Conservation (phyloP, 2,113 vertebrate genomes). For the Meriones unguiculatus region DNA sequence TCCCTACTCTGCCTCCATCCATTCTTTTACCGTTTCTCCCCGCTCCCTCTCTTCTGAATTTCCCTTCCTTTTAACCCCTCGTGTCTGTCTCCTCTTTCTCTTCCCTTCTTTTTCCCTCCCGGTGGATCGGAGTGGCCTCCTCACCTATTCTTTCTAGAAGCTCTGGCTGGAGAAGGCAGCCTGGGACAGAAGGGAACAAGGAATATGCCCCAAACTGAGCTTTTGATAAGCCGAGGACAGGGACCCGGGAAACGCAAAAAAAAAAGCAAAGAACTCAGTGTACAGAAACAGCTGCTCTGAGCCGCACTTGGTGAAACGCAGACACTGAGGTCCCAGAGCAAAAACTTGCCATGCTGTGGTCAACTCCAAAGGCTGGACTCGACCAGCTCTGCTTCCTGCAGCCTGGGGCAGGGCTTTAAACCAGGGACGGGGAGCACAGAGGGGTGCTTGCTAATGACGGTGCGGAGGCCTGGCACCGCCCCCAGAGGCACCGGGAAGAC, state of each 20-base stretch:
- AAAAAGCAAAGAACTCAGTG: background rate
- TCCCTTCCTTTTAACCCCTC: background rate
- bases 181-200: accelerated
- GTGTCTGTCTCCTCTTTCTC: background rate
- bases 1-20: background rate
- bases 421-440: background rate
- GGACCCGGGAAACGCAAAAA: background rate
- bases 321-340: background rate
- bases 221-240: background rate
- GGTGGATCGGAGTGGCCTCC: background rate
- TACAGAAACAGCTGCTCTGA: background rate
- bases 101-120: background rate
- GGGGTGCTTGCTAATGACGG: background rate
- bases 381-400: background rate
- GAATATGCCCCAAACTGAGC: background rate
- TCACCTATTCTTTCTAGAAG: background rate
- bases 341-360: background rate
- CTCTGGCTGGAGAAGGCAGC: accelerated
- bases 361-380: background rate
- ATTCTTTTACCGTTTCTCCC: background rate
- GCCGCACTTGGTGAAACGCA: background rate
- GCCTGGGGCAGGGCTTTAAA: background rate
- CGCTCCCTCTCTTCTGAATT: background rate
- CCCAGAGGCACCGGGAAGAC: background rate
- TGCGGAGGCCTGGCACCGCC: background rate